Evolutionary conservation across 92 coral and sea anemone species (phyloP).

Genomic region (Epizoanthus scotinus): DNA sequence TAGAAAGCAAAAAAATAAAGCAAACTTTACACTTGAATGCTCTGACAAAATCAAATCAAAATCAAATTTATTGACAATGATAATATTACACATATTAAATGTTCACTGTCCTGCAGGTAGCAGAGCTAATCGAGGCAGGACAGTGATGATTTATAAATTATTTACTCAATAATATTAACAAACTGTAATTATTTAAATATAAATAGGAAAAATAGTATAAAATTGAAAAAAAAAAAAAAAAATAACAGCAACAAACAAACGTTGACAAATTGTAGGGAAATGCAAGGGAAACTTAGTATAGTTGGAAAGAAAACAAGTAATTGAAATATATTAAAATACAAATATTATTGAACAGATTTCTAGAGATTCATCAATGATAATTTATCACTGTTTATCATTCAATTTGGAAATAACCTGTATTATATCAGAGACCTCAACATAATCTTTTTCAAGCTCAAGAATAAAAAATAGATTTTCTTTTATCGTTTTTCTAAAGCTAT

Average conservation of each 20-base stretch:
- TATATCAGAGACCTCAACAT: conserved; percentile 31
- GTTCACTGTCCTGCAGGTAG: conserved; percentile 38
- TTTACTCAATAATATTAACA: conserved; percentile 34
- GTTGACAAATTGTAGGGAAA: conserved; percentile 37
- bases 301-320: conserved; percentile 34
- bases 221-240: no score
- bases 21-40: conserved; percentile 21
- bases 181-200: conserved; percentile 34
- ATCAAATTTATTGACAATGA: conserved; percentile 15
- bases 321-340: conserved; percentile 32
- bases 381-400: conserved; percentile 33
- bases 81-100: conserved; percentile 32
- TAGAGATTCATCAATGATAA: conserved; percentile 33
- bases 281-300: conserved; percentile 35
- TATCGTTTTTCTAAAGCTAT: conserved; percentile 32
- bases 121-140: conserved; percentile 39
- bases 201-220: conserved; percentile 32
- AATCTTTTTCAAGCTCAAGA: conserved; percentile 32
- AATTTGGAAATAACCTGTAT: conserved; percentile 29
- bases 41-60: conserved; percentile 7
- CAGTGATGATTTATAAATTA: conserved; percentile 35
- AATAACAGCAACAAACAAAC: conserved; percentile 34
- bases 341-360: conserved; percentile 33
- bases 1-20: conserved; percentile 31
- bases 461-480: conserved; percentile 30